Conservation (phyloP, 2,888 invertebrate genomes). For the Rhamphomyia laevipes region DNA sequence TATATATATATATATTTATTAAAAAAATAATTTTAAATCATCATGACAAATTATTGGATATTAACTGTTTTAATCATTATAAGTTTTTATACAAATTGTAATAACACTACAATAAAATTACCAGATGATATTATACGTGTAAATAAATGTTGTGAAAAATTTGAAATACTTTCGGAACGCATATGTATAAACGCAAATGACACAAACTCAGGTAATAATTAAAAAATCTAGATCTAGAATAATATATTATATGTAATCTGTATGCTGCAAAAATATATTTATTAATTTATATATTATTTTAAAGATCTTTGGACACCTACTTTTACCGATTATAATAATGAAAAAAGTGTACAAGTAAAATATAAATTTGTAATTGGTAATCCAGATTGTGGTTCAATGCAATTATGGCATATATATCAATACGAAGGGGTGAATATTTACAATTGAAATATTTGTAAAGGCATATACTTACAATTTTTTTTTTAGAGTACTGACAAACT, state of each 20-base stretch:
- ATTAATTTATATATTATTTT: conserved; percentile 25
- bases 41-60: too few relatives aligned
- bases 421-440: conserved; percentile 28
- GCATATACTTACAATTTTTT: background rate
- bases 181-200: conserved; percentile 51
- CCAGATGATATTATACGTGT: conserved; percentile 40
- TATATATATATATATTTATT: too few relatives aligned
- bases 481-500: conserved; percentile 42
- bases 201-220: conserved; percentile 44
- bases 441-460: background rate
- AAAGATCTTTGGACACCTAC: conserved; percentile 46
- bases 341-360: conserved; percentile 42
- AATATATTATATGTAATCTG: background rate
- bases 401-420: conserved; percentile 56
- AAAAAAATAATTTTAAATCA: too few relatives aligned
- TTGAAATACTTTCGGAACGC: conserved; percentile 57
- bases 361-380: conserved; percentile 49
- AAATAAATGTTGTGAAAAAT: conserved; percentile 67
- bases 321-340: conserved; percentile 53
- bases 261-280: too few relatives aligned
- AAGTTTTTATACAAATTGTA: too few relatives aligned
- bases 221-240: background rate
- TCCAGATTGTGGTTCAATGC: conserved; percentile 58
- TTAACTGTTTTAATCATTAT: too few relatives aligned
- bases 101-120: background rate